phyloP scores from a whole-genome alignment of 1,140 invertebrate genomes.

The Drosophila biarmipes region DNA sequence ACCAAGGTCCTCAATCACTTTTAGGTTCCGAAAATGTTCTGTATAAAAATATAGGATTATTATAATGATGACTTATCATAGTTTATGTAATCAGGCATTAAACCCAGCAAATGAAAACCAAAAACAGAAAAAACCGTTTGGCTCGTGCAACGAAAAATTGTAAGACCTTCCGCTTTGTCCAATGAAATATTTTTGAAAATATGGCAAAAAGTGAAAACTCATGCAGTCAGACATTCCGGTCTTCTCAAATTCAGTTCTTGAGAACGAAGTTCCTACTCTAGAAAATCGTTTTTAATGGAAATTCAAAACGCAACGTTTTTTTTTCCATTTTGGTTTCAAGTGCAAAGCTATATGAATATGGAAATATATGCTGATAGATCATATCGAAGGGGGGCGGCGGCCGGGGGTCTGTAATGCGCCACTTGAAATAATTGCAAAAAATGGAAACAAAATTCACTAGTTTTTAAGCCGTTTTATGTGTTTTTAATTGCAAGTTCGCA shows the following conservation, averaged over 20 bases:
- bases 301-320: constrained; percentile 50
- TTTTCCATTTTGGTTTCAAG: constrained; percentile 38
- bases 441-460: constrained; percentile 2
- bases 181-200: not conserved
- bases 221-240: constrained; percentile 53
- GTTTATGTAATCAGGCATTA: constrained; percentile 3
- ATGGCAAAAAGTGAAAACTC: constrained; percentile 8
- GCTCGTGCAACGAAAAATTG: constrained; percentile 37
- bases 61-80: not conserved
- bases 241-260: constrained; percentile 61
- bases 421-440: constrained; percentile 31
- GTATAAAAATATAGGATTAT: not conserved
- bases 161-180: constrained; percentile 22
- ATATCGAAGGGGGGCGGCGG: constrained; percentile 13
- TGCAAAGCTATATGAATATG: constrained; percentile 32
- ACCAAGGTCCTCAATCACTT: too few relatives aligned
- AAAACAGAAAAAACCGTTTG: constrained; percentile 15
- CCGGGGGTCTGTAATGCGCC: constrained; percentile 7
- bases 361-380: constrained; percentile 32
- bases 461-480: not conserved
- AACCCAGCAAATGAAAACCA: not conserved
- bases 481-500: constrained; percentile 7
- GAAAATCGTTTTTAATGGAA: constrained; percentile 38
- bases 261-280: constrained; percentile 40
- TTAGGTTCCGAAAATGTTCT: too few relatives aligned